phyloP scores from a whole-genome alignment of 2,888 invertebrate genomes.

The Torymus texanus region DNA sequence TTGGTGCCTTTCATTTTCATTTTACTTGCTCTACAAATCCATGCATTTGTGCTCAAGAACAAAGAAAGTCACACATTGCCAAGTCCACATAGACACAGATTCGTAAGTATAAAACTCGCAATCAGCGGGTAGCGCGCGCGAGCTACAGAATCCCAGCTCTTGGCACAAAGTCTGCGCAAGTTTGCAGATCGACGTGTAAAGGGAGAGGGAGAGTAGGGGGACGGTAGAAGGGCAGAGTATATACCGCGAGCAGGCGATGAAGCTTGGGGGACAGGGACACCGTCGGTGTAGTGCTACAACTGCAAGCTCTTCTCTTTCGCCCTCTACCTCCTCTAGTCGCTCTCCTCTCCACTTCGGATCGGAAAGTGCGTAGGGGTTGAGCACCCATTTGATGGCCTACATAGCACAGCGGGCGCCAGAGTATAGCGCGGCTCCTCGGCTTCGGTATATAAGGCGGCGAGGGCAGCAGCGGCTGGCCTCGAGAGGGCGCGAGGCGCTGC shows the following conservation, averaged over 20 bases:
- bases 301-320: background rate
- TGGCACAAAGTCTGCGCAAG: constrained; percentile 40
- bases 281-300: constrained; percentile 15
- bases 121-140: constrained; percentile 18
- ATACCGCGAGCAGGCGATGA: background rate
- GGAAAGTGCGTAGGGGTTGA: constrained; percentile 69
- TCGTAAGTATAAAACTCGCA: constrained; percentile 39
- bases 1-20: background rate
- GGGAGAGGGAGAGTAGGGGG: background rate
- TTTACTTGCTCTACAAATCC: background rate
- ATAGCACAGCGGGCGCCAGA: constrained; percentile 58
- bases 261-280: constrained; percentile 37
- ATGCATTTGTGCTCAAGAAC: background rate
- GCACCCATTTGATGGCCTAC: constrained; percentile 71
- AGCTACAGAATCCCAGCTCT: constrained; percentile 28
- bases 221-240: background rate
- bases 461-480: constrained; percentile 20
- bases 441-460: background rate
- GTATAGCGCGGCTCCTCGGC: constrained; percentile 7
- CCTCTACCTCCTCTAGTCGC: background rate
- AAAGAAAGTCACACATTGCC: background rate
- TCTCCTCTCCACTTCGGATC: constrained; percentile 45
- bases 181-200: constrained; percentile 19
- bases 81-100: background rate
- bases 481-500: constrained; percentile 55